A percentile compares a stretch with the other conserved stretches of the same genome.
Evolutionary conservation across 2,797 vertebrate species (phyloP).

Genomic region (Leucoraja ocellata): DNA sequence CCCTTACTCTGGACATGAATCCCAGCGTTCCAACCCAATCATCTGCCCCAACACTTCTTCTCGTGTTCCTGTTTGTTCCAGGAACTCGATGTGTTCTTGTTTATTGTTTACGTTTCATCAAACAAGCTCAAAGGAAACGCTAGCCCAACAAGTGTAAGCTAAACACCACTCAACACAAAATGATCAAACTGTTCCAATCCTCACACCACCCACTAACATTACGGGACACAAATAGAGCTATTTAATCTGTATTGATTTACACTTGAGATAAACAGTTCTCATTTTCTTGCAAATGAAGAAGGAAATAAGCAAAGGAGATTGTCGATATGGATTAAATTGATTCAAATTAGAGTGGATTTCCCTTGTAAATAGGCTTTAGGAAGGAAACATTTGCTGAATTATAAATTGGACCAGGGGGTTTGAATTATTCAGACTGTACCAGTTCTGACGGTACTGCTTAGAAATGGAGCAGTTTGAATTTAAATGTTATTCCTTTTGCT

Average conservation of each 20-base stretch:
- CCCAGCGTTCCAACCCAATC: too few species aligned
- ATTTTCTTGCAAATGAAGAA: background rate
- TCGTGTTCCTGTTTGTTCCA: too few species aligned
- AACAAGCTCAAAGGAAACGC: background rate
- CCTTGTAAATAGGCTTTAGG: slow-evolving; percentile 16
- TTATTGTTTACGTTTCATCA: background rate
- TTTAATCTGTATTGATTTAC: slow-evolving; percentile 17
- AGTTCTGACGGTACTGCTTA: background rate
- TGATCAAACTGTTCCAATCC: background rate
- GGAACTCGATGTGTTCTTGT: too few species aligned
- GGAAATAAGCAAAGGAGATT: slow-evolving; percentile 9
- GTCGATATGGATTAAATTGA: slow-evolving; percentile 22
- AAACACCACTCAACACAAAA: background rate
- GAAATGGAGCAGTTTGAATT: background rate
- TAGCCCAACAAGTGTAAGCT: background rate
- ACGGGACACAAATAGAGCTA: background rate
- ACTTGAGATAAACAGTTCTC: slow-evolving; percentile 9
- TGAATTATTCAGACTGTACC: background rate
- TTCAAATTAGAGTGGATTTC: slow-evolving; percentile 35
- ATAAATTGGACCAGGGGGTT: background rate
- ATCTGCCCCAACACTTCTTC: too few species aligned
- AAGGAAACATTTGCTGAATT: slow-evolving; percentile 21
- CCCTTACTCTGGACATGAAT: too few species aligned
- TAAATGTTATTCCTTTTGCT: too few species aligned
- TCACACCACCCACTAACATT: background rate